These are phyloP conservation scores for Zalophus californianus DNA, from an alignment of 2,797 vertebrate species.

Conservation along the genomic window DNA sequence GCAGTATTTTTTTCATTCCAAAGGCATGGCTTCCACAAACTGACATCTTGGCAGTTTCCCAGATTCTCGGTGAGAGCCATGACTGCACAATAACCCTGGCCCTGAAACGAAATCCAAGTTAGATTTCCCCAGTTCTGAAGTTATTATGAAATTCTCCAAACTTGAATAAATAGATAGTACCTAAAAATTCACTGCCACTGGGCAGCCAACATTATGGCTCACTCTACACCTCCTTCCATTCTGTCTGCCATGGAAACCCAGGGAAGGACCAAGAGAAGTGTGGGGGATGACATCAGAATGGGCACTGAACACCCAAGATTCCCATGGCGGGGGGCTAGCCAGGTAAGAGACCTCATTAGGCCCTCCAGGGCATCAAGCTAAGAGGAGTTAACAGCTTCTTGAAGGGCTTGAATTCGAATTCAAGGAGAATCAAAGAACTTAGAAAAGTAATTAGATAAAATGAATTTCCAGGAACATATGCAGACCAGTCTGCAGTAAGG, in stretches of 20 bases:
- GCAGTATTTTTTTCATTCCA: not conserved
- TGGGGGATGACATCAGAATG: not conserved
- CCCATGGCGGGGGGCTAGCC: too few species aligned
- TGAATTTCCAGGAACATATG: conserved; percentile 62
- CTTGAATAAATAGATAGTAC: not conserved
- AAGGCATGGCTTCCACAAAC: conserved; percentile 1
- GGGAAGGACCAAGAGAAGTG: not conserved
- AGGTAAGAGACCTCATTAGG: not conserved
- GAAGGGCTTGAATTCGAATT: conserved; percentile 24
- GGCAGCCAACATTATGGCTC: not conserved
- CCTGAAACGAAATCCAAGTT: conserved; percentile 41
- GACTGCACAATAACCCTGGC: not conserved
- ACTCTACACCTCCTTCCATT: not conserved
- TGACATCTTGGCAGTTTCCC: not conserved
- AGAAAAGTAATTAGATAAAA: conserved; percentile 54
- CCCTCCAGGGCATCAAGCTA: not conserved
- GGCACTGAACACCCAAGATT: not conserved
- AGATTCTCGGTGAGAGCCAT: not conserved
- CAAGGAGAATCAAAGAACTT: conserved; percentile 56
- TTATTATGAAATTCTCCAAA: conserved; percentile 29
- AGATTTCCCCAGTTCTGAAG: not conserved
- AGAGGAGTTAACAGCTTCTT: not conserved
- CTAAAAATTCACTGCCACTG: not conserved
- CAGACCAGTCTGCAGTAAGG: conserved; percentile 48
- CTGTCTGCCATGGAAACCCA: not conserved